Conservation (phyloP, 2,888 invertebrate genomes). For the Priocnemis perturbator region DNA sequence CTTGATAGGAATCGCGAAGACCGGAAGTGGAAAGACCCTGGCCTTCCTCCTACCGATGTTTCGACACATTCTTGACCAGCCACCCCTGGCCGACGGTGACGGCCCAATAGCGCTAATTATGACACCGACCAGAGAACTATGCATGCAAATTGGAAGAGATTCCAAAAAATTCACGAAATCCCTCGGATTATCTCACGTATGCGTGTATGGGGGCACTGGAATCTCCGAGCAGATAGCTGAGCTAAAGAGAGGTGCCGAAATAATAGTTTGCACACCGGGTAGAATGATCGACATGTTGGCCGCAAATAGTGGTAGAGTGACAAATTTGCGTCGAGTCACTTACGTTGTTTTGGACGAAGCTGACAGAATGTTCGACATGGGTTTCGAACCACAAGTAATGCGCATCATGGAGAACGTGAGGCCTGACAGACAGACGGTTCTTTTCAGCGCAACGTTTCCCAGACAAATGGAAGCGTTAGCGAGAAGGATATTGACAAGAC, state of each 20-base stretch:
- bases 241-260: constrained; percentile 96
- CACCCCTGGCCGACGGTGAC: constrained; percentile 94
- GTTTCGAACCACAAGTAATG: constrained; percentile 99
- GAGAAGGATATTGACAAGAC: constrained; percentile 92
- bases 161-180: constrained; percentile 96
- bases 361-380: constrained; percentile 99
- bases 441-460: constrained; percentile 99
- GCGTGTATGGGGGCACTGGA: constrained; percentile 99
- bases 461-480: constrained; percentile 99
- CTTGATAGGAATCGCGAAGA: constrained; percentile 99
- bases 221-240: constrained; percentile 98
- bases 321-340: constrained; percentile 96
- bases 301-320: constrained; percentile 98
- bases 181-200: constrained; percentile 90
- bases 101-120: constrained; percentile 98
- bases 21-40: constrained; percentile 98
- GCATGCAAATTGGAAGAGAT: constrained; percentile 98
- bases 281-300: constrained; percentile 99
- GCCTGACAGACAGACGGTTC: constrained; percentile 97
- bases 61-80: constrained; percentile 95
- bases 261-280: constrained; percentile 99
- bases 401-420: constrained; percentile 97
- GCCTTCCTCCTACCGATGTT: constrained; percentile 99
- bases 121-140: constrained; percentile 98
- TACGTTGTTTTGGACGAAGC: constrained; percentile 99